Percentiles rank a stretch among this genome's conserved stretches.
Evolutionary conservation across 2,113 vertebrate species (phyloP).

Genomic region (Octodon degus): DNA sequence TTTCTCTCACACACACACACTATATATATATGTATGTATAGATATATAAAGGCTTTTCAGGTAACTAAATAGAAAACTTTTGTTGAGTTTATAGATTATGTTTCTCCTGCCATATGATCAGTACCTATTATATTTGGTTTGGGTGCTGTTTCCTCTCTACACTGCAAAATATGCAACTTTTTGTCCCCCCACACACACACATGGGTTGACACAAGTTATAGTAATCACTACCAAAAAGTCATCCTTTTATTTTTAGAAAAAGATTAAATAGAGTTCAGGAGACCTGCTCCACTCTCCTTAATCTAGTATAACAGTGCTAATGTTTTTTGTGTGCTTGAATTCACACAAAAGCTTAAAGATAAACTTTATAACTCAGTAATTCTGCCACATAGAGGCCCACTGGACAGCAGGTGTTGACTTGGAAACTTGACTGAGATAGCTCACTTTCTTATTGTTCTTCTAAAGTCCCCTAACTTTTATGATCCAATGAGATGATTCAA

Average conservation of each 20-base stretch:
- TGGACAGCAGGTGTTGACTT: conserved; percentile 52
- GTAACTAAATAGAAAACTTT: conserved; percentile 26
- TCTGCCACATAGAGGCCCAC: conserved; percentile 24
- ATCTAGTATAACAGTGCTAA: neutral
- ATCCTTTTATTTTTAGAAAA: conserved; percentile 62
- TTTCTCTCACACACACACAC: neutral
- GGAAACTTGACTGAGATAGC: neutral
- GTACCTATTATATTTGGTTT: conserved; percentile 38
- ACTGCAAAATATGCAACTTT: conserved; percentile 40
- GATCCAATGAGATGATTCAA: conserved; percentile 48
- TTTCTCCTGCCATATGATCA: conserved; percentile 56
- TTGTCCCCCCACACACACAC: neutral
- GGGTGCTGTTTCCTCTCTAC: conserved; percentile 59
- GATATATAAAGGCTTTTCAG: neutral
- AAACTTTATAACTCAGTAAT: conserved; percentile 32
- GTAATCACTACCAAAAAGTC: conserved; percentile 72
- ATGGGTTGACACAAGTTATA: conserved; percentile 75
- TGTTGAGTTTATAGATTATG: conserved; percentile 47
- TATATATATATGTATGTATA: too few species aligned
- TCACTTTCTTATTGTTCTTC: conserved; percentile 50
- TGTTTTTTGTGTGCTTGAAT: conserved; percentile 45
- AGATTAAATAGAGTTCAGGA: conserved; percentile 44
- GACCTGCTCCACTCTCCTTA: conserved; percentile 3
- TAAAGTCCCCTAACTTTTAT: conserved; percentile 36
- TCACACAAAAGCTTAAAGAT: conserved; percentile 56